These are phyloP conservation scores for Acrobasis consociella DNA, from an alignment of 2,888 invertebrate genomes.

Conservation along the genomic window DNA sequence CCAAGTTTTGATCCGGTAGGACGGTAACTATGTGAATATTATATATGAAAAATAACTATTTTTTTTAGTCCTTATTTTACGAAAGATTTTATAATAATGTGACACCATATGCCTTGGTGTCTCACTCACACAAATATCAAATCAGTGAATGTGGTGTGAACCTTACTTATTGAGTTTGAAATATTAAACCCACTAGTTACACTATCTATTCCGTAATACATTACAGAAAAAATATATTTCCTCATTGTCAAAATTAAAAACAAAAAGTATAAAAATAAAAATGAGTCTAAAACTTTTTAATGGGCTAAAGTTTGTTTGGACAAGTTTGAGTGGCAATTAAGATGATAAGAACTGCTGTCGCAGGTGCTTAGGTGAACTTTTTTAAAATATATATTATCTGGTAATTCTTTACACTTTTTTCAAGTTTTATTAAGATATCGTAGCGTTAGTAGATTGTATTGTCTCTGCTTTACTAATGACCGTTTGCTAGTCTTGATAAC, in stretches of 20 bases:
- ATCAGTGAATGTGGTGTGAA: no score
- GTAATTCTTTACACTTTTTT: conserved; percentile 2
- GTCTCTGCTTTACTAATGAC: no score
- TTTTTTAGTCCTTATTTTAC: no score
- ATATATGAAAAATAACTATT: no score
- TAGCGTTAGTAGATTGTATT: not conserved
- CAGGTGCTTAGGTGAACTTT: conserved; percentile 9
- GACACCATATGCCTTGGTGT: no score
- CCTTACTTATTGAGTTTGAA: no score
- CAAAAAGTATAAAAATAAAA: conserved; percentile 6
- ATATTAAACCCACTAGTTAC: not conserved
- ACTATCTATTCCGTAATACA: not conserved
- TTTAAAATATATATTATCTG: conserved; percentile 1
- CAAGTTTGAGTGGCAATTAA: conserved; percentile 24
- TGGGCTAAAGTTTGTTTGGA: conserved; percentile 20
- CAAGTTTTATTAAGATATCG: conserved; percentile 5
- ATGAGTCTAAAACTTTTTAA: conserved; percentile 19
- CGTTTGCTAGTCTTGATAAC: no score
- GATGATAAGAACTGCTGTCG: conserved; percentile 20
- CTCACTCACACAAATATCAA: no score
- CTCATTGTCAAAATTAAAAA: not conserved
- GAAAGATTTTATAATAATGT: no score
- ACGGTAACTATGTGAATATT: no score
- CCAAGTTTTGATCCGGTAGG: no score
- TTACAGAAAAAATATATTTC: not conserved